Evolutionary conservation across 2,113 vertebrate species (phyloP), one percentile per base, ranked within the genome.

Genomic region (Sorex fumeus): DNA sequence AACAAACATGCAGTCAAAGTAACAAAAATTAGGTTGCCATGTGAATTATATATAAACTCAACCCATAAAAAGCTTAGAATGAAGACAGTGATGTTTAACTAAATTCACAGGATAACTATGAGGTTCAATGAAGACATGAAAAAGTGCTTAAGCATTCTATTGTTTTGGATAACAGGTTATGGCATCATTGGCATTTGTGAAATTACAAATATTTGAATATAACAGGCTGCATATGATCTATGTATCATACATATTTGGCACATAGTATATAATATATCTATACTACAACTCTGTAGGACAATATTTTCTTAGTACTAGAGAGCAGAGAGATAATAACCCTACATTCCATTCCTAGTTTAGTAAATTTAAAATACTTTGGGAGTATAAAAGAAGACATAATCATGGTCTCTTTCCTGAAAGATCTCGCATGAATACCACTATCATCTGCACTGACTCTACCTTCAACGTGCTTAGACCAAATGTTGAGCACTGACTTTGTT

Each of bases 51-150:
- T 21, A 66, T 27, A 79, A 36, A 19, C 9, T 85, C 86, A 83
- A 79, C 15, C 27, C 7, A 16, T 88, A 15, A 77, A 75, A 93
- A 28, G 28, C 66, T 75, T 27, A 45, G 71, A 57, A 60, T 45
- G 28, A 23, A 9, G 27, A 79, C 0, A 21, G 36, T 43, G 16
- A 8, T 88, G 50, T 64, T 28, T 23, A 85, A 72, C 15, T 88
- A 32, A 85, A 69, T 57, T 85, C 19, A 82, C 0, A 86, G 57
- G 45, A 47, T 5, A 80, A 28, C 19, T 81, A 1, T 23, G 10
- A 91, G 74, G 4, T 70, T 70, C 34, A 88, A 60, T 91, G 84
- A 32, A 43, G n/a, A 64, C 53, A 57, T 40, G n/a, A 27, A 70
- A 82, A 72, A 2, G 60, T 86, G 18, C 47, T 71, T 72, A 53